Evolutionary conservation across 2,888 invertebrate species (phyloP), one percentile per base, ranked within the genome.

Genomic region (Athalia rosae): DNA sequence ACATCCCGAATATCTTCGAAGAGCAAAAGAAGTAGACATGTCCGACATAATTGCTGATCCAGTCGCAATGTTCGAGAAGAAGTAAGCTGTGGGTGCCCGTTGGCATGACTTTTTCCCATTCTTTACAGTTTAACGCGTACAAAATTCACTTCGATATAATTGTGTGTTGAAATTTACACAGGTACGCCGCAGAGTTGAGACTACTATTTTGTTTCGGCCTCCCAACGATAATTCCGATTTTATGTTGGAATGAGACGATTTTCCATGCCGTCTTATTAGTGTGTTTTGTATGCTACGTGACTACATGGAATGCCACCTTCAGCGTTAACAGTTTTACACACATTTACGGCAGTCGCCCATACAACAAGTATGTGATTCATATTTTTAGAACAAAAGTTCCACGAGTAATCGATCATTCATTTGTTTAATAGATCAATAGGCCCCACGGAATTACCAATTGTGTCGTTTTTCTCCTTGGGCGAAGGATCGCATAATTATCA

Each of bases 261-360:
- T 90, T 88, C 76, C 92, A 92, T 81, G 92, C 95, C 1, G 91
- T 95, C 80, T 88, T 93, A 81, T 91, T 94, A 2, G 93, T 94
- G 81, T 92, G 92, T 11, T 87, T 94, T 11, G 85, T 95, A 41
- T 93, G 97, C 4, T 96, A 96, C 88, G 90, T 93, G 56, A 83
- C 93, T 73, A 92, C 92, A 3, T 92, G 97, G 78, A 94, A 97
- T 90, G 93, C 93, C 83, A 97, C 97, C 0, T 97, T 96, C 96
- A 92, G 94, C 0, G 96, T 97, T 28, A 96, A 96, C 89, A 95
- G 95, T 86, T 94, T 94, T 47, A 96, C 96, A 3, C 96, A 96
- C 89, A 89, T 94, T 67, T 94, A 93, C 92, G 94, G 94, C 77
- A 91, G 91, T 80, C 92, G 93, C 79, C 94, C 94, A 0, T 94